Percentiles rank a stretch among this genome's conserved stretches.
Evolutionary conservation across 2,797 vertebrate genomes (phyloP).

Genomic region (Paratrypauchen microcephalus): DNA sequence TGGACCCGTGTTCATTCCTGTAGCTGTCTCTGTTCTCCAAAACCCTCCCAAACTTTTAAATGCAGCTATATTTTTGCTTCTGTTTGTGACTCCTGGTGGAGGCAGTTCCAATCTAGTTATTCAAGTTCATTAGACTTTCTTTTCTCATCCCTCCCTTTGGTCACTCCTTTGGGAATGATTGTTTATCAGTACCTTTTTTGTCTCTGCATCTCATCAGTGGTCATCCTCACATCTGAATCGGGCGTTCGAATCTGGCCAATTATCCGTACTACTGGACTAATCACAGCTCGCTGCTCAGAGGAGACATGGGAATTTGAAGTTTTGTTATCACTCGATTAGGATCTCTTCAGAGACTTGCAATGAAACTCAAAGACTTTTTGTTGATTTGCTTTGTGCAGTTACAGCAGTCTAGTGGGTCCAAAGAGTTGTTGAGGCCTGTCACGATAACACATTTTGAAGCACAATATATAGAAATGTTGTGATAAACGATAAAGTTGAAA

Average conservation of each 20-base stretch:
- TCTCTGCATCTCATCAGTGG: constrained; percentile 61
- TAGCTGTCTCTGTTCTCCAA: not conserved
- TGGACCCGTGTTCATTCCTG: not conserved
- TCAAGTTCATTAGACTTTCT: constrained; percentile 56
- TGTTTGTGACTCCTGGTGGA: constrained; percentile 32
- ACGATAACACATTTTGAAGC: no score
- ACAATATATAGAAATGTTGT: no score
- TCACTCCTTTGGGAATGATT: constrained; percentile 25
- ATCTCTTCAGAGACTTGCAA: constrained; percentile 33
- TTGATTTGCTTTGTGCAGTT: not conserved
- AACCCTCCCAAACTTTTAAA: not conserved
- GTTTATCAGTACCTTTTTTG: constrained; percentile 40
- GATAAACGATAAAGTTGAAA: no score
- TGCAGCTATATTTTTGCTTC: constrained; percentile 6
- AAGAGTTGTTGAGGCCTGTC: not conserved
- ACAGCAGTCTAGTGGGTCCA: not conserved
- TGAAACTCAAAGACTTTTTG: not conserved
- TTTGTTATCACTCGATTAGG: constrained; percentile 8
- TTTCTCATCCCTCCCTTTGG: constrained; percentile 19
- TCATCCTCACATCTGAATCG: constrained; percentile 58
- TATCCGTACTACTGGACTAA: constrained; percentile 62
- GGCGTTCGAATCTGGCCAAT: constrained; percentile 51
- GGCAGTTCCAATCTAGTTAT: constrained; percentile 13
- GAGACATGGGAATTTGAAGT: constrained; percentile 30
- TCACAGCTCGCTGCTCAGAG: constrained; percentile 34